Evolutionary conservation across 2,113 vertebrate species (phyloP), one percentile per base, ranked within the genome.

Genomic region (Speoplatyrhinus poulsoni): DNA sequence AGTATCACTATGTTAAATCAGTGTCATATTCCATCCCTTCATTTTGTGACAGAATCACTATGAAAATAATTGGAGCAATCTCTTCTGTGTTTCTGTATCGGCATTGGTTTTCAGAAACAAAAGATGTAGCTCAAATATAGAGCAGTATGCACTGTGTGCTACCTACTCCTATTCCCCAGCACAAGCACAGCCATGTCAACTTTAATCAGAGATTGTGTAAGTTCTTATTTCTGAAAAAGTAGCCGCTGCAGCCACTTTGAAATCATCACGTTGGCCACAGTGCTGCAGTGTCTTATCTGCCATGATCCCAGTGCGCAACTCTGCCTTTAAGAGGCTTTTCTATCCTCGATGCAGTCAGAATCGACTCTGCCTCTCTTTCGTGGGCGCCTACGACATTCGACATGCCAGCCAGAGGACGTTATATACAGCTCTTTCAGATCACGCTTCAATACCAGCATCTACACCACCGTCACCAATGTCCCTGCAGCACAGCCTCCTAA

Each of bases 271-370:
- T 72, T 53, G 50, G 57, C 70, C 76, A 46, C 69, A 74, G 67
- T 65, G 3, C 26, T 12, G 3, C 60, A 11, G 62, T 49, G 70
- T 72, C 73, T 88, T 82, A 82, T 85, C 81, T 75, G 69, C 70
- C 79, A 15, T 71, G 79, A 81, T 88, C 76, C 81, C 69, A 59
- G 77, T 63, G 80, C 85, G 79, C 72, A 74, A 49, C 76, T 83
- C 75, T 74, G 67, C 70, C 74, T 82, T 77, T 73, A 81, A 84
- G 83, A 88, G 77, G 84, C 79, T 89, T 87, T 84, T 80, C 77
- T 79, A 75, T 33, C 66, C 65, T 76, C 73, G 47, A 63, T 75
- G 75, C 71, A 61, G 76, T 78, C 70, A 67, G 70, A 84, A 64
- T 80, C 76, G 72, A 77, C 72, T 65, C 46, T 16, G 65, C 55